Base-by-base conservation (phyloP, 2,113 vertebrate genomes). In the Bettongia penicillata region DNA sequence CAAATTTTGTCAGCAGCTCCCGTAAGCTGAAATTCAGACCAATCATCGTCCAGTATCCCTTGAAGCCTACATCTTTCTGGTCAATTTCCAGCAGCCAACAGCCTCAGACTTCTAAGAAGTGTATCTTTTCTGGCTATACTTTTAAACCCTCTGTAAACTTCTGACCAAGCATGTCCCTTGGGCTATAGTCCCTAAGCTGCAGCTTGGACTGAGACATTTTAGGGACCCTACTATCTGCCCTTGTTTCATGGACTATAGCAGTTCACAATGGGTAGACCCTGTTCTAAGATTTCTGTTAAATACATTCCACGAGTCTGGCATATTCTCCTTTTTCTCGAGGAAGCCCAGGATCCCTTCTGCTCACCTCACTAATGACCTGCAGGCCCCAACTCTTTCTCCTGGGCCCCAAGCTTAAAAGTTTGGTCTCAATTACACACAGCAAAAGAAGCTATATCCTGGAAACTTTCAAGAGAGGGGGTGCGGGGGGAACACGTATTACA, bases 11-110 rank as follows among this genome's bases (percentile, higher is more conserved):
- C 97, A 99, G 99, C 97, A 99, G 97, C 98, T 99, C 99, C 97
- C 99, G 99, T 98, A 99, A 98, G 98, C 99, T 99, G 99, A 99
- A 99, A 98, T 99, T 99, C 97, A 99, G 98, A 96, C 99, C 99
- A 99, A 99, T 99, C 99, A 99, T 99, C 97, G 95, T 99, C 95
- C 98, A 97, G 97, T 0, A 51, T 98, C 98, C 98, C 98, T 96
- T 0, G 37, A 92, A 98, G 98, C 97, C 98, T 98, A 99, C 99
- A 99, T 99, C 97, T 98, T 98, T 93, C 97, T 96, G 96, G 96
- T 97, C 97, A 7, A 97, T 96, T 96, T 98, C 93, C 96, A 98
- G 97, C 98, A 97, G 96, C 95, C 97, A 97, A 93, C 95, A 97
- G 96, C 95, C 96, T 97, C 92, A 14, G 68, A 97, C 95, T 96